Percentiles rank a stretch among this genome's conserved stretches.
These are phyloP conservation scores for Stichodactyla mertensii DNA, from an alignment of 64 coral and sea anemone genomes.

Conservation along the genomic window DNA sequence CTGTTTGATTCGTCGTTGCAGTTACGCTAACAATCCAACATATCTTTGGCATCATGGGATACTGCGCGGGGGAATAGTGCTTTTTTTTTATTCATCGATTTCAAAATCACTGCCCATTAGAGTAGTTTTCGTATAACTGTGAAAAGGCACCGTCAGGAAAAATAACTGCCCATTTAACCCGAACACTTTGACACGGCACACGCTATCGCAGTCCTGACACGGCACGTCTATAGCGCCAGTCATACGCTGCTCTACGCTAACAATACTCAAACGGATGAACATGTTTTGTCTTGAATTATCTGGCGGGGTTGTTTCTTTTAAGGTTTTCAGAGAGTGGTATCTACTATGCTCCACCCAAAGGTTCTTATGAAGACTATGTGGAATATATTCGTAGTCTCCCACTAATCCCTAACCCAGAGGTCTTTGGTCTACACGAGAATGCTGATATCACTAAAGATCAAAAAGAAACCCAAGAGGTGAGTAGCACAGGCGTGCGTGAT, in stretches of 20 bases:
- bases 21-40: neutral
- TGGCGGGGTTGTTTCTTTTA: neutral
- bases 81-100: too few species aligned
- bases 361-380: slow-evolving; percentile 81
- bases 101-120: too few species aligned
- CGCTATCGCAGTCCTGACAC: too few species aligned
- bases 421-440: slow-evolving; percentile 99
- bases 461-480: slow-evolving; percentile 87
- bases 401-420: slow-evolving; percentile 80
- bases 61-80: neutral
- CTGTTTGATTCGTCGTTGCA: neutral
- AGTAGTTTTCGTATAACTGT: too few species aligned
- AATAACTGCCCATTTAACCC: too few species aligned
- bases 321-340: slow-evolving; percentile 93
- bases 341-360: slow-evolving; percentile 80
- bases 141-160: too few species aligned
- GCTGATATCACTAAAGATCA: slow-evolving; percentile 97
- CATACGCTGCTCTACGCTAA: neutral
- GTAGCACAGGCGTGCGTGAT: neutral
- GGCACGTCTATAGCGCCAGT: neutral
- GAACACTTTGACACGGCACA: too few species aligned
- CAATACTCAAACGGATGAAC: neutral
- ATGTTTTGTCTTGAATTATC: neutral
- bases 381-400: slow-evolving; percentile 83
- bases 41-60: neutral